Evolutionary conservation across 2,113 vertebrate species (phyloP).

Genomic region (Periophthalmodon schlosseri): DNA sequence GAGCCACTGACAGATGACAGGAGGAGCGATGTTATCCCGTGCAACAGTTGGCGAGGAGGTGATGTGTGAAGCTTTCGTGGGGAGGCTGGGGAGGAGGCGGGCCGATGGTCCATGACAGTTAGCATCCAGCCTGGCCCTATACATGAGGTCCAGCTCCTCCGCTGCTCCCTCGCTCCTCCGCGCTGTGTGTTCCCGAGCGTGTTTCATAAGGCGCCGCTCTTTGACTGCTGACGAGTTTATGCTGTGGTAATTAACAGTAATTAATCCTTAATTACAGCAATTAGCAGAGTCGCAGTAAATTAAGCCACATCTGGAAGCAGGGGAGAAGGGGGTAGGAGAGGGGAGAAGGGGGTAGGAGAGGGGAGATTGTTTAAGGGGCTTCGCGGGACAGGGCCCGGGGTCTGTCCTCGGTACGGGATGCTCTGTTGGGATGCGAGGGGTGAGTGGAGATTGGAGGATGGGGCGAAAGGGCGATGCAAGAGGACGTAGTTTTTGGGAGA

Average conservation of each 20-base stretch:
- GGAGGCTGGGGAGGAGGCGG: constrained; percentile 51
- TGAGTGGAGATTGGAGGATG: constrained; percentile 42
- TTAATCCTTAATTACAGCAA: constrained; percentile 99
- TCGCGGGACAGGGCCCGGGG: constrained; percentile 72
- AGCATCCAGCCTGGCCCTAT: constrained; percentile 65
- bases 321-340: constrained; percentile 81
- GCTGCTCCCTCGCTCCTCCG: constrained; percentile 24
- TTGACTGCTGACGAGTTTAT: constrained; percentile 99
- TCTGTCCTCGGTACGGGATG: constrained; percentile 14
- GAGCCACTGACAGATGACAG: constrained; percentile 45
- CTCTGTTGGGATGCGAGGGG: constrained; percentile 33
- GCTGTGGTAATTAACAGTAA: constrained; percentile 99
- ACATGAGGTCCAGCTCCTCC: constrained; percentile 65
- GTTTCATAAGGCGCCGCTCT: constrained; percentile 99
- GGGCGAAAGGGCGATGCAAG: constrained; percentile 43
- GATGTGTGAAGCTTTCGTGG: constrained; percentile 51
- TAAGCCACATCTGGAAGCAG: constrained; percentile 99
- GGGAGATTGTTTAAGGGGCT: constrained; percentile 81
- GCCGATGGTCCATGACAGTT: constrained; percentile 55
- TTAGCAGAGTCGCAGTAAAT: constrained; percentile 99
- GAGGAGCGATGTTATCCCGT: constrained; percentile 32
- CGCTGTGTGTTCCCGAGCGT: constrained; percentile 81
- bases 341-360: constrained; percentile 81
- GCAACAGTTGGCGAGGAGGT: constrained; percentile 63
- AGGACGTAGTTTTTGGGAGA: constrained; percentile 55